These are phyloP conservation scores for Sebastes miniatus DNA, from an alignment of 2,797 vertebrate species.

Conservation along the genomic window DNA sequence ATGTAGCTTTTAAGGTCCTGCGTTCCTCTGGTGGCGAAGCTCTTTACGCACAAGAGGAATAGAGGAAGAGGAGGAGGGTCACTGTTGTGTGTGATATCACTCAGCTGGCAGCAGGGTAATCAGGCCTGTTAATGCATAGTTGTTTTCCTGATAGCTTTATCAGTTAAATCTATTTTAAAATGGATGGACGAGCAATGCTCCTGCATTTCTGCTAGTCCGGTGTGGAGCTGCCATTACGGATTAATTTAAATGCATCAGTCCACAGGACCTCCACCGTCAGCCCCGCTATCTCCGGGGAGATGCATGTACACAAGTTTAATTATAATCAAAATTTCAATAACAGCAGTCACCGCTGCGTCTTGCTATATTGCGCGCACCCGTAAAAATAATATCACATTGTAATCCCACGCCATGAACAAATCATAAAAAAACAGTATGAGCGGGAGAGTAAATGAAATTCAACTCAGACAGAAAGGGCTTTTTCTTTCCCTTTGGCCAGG, in stretches of 20 bases:
- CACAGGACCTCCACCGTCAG: slow-evolving; percentile 32
- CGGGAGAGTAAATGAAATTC: slow-evolving; percentile 66
- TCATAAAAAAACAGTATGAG: slow-evolving; percentile 37
- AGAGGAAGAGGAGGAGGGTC: not conserved
- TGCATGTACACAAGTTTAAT: slow-evolving; percentile 68
- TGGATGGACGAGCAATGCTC: slow-evolving; percentile 1
- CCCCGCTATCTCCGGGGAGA: slow-evolving; percentile 49
- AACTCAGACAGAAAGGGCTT: slow-evolving; percentile 64
- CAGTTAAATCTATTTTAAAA: slow-evolving; percentile 40
- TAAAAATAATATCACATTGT: slow-evolving; percentile 65
- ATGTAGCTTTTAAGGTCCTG: slow-evolving; percentile 56
- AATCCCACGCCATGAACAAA: slow-evolving; percentile 61
- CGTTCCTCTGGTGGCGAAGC: slow-evolving; percentile 36
- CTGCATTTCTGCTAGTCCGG: slow-evolving; percentile 22
- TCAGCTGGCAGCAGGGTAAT: slow-evolving; percentile 20
- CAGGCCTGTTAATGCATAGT: slow-evolving; percentile 38
- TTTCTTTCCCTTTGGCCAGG: slow-evolving; percentile 68
- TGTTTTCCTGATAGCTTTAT: slow-evolving; percentile 44
- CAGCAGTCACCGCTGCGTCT: slow-evolving; percentile 31
- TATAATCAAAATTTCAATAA: slow-evolving; percentile 75
- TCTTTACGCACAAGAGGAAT: slow-evolving; percentile 26
- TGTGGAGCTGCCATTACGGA: slow-evolving; percentile 30
- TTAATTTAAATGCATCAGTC: slow-evolving; percentile 62
- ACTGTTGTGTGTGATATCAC: slow-evolving; percentile 1
- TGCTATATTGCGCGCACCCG: slow-evolving; percentile 31